phyloP scores from a whole-genome alignment of 1,140 invertebrate species.

The Nixonia krombeini region DNA sequence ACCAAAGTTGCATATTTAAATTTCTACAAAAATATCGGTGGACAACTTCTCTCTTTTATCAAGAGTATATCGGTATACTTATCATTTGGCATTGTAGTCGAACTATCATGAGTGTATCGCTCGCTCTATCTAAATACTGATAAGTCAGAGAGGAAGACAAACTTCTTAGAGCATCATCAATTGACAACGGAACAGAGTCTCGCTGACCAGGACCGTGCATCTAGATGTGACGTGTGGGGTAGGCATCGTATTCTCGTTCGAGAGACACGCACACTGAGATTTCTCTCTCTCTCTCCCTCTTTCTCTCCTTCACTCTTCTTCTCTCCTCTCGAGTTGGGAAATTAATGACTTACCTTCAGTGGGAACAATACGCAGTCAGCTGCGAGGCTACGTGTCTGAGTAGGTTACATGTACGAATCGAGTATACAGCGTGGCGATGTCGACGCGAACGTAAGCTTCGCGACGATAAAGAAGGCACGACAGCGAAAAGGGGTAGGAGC shows the following conservation, averaged over 20 bases:
- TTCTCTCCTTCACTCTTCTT: too few species aligned
- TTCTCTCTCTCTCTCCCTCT: conserved; percentile 10
- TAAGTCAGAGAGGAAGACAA: conserved; percentile 32
- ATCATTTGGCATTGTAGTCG: too few species aligned
- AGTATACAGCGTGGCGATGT: conserved; percentile 48
- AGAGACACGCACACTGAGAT: conserved; percentile 7
- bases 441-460: conserved; percentile 54
- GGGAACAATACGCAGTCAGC: conserved; percentile 67
- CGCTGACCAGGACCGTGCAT: conserved; percentile 42
- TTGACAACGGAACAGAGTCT: conserved; percentile 42
- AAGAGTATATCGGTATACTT: too few species aligned
- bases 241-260: conserved; percentile 41
- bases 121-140: conserved; percentile 3
- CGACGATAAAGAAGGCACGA: conserved; percentile 25
- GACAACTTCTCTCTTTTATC: too few species aligned
- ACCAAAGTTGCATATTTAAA: too few species aligned
- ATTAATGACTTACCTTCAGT: conserved; percentile 66
- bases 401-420: conserved; percentile 38
- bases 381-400: conserved; percentile 61
- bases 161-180: conserved; percentile 33
- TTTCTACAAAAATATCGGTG: too few species aligned
- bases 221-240: conserved; percentile 43
- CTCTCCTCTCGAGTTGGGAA: conserved; percentile 45
- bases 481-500: conserved; percentile 53
- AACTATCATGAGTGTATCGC: neutral